Conservation (phyloP, 1,140 invertebrate species). For the Atopsyche davidsoni region DNA sequence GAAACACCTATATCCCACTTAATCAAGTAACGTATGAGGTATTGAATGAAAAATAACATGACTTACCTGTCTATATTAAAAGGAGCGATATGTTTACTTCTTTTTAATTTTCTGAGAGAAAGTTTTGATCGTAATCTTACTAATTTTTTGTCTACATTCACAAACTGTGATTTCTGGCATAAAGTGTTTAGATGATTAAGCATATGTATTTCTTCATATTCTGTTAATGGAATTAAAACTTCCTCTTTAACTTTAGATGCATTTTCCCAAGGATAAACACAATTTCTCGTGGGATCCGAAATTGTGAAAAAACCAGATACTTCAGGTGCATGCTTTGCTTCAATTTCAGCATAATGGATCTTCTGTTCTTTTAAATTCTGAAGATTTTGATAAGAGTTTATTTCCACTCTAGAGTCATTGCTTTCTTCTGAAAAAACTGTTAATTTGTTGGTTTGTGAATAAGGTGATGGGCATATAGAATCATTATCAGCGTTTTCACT, state of each 20-base stretch:
- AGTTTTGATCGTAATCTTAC: constrained; percentile 25
- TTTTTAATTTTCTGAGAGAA: constrained; percentile 23
- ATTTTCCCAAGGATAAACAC: constrained; percentile 20
- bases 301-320: no score
- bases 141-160: constrained; percentile 19
- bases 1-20: neutral
- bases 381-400: constrained; percentile 3
- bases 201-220: constrained; percentile 25
- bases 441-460: neutral
- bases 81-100: constrained; percentile 15
- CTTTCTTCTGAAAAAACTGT: constrained; percentile 13
- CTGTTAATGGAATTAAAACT: constrained; percentile 7
- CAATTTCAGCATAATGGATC: no score
- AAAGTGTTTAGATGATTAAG: constrained; percentile 23
- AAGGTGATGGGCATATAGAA: constrained; percentile 2
- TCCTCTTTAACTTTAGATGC: constrained; percentile 1
- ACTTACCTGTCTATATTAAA: constrained; percentile 27
- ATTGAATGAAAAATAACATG: neutral
- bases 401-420: constrained; percentile 4
- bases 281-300: constrained; percentile 2
- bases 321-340: no score
- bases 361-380: no score
- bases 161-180: constrained; percentile 18
- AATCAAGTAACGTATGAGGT: no score
- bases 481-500: constrained; percentile 14